Evolutionary conservation across 2,797 vertebrate genomes (phyloP), one percentile per base, ranked within the genome.

Genomic region (Coilia nasus): DNA sequence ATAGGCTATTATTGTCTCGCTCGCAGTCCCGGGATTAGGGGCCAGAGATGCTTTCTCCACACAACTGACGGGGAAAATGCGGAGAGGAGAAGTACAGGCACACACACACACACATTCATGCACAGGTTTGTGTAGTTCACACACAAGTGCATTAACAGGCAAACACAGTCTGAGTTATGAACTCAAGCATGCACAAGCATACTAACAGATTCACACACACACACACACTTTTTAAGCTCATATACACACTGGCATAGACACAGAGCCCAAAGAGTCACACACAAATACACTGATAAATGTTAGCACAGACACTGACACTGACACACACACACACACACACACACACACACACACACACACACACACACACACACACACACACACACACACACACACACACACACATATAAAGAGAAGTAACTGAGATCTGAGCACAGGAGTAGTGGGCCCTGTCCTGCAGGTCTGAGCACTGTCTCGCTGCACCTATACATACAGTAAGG

Each of bases 1-100:
- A 90, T 90, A 90, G 88, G 86, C 89, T 90, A 90, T 89, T 90
- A 90, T 89, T 89, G 88, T 90, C 85, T 89, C 89, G 88, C 87
- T 86, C 87, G 89, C 89, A 50, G 88, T 82, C 82, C 46, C 81
- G 84, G 85, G 64, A 71, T 71, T 89, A 87, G 82, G 83, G 87
- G 83, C 88, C 84, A 83, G 89, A 87, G 90, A 88, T 86, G 87
- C 86, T 86, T 85, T 89, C 85, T 54, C 82, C 83, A 84, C 56
- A 82, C 84, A 89, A 89, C 88, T 82, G 85, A 84, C 83, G 59
- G 82, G 46, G 67, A 88, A 85, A 87, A 87, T 85, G 46, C 64
- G 54, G 62, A 86, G 85, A 83, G 50, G 85, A 64, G 75, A 89
- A 83, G 81, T 23, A 78, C 46, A 25, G 67, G 19, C 56, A 86